A percentile compares a stretch with the other conserved stretches of the same genome.
Conservation (phyloP, 37 sponge, comb jelly and placozoan species). For the Beroe forskalii region DNA sequence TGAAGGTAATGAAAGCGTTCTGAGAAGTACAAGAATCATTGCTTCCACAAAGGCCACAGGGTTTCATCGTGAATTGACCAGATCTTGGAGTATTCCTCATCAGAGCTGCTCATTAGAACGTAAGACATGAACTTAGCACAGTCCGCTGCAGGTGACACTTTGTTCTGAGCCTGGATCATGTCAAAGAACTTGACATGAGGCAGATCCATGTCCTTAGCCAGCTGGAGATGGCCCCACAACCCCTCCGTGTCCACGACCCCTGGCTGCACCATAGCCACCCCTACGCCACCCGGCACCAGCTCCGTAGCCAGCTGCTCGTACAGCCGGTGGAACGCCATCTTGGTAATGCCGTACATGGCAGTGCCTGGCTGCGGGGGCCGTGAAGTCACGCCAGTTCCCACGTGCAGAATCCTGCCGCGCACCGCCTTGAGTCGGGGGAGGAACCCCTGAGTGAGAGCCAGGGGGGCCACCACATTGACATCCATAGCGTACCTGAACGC, state of each 20-base stretch:
- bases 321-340: slow-evolving; percentile 18
- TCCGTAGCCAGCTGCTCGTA: not conserved
- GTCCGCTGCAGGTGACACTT: not conserved
- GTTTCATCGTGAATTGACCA: slow-evolving; percentile 1
- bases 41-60: not conserved
- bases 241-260: slow-evolving; percentile 41
- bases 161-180: not conserved
- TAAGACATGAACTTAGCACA: not conserved
- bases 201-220: not conserved
- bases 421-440: not conserved
- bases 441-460: slow-evolving; percentile 8
- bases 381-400: not conserved
- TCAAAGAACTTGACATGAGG: slow-evolving; percentile 8
- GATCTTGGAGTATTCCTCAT: not conserved
- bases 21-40: not conserved
- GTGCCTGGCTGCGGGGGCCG: not conserved
- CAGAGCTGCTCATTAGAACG: not conserved
- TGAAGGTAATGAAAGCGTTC: not conserved
- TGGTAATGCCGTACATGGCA: not conserved
- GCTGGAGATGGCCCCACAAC: not conserved
- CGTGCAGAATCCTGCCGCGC: not conserved
- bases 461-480: not conserved
- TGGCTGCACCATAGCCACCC: not conserved
- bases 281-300: not conserved
- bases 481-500: not conserved